Conservation (phyloP, 2,113 vertebrate genomes). For the Charadrius vociferus region DNA sequence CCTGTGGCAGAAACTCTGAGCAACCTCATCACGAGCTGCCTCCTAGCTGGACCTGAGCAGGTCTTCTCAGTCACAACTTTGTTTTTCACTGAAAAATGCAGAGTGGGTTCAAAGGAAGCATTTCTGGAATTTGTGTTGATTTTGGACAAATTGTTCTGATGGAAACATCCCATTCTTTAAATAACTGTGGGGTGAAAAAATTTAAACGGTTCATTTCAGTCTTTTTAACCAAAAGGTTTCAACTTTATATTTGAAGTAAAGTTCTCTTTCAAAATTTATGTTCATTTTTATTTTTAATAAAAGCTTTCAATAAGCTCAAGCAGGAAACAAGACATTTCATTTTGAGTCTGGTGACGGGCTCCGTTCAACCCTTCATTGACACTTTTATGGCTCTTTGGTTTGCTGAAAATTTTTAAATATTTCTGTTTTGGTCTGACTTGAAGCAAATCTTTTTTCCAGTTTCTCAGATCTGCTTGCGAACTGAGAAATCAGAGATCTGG, state of each 20-base stretch:
- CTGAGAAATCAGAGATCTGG: not conserved
- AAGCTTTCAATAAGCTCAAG: not conserved
- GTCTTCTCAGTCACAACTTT: not conserved
- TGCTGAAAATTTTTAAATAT: not conserved
- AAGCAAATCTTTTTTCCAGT: constrained; percentile 1
- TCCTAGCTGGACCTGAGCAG: not conserved
- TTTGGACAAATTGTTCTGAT: not conserved
- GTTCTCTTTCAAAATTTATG: not conserved
- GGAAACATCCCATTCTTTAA: not conserved
- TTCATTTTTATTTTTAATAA: not conserved
- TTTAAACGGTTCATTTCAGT: not conserved
- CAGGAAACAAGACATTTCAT: not conserved
- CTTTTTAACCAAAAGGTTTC: not conserved
- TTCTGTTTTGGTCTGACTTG: not conserved
- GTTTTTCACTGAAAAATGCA: not conserved
- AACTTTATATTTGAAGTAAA: not conserved
- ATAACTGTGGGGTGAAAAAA: not conserved
- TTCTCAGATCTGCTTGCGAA: not conserved
- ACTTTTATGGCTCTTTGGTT: not conserved
- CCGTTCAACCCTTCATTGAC: not conserved
- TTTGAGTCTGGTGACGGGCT: not conserved
- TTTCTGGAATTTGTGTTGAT: not conserved
- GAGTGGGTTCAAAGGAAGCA: not conserved
- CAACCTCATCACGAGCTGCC: not conserved
- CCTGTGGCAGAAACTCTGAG: not conserved